These are phyloP conservation scores for Ceraclea dissimilis DNA, from an alignment of 2,888 invertebrate genomes.

Conservation along the genomic window DNA sequence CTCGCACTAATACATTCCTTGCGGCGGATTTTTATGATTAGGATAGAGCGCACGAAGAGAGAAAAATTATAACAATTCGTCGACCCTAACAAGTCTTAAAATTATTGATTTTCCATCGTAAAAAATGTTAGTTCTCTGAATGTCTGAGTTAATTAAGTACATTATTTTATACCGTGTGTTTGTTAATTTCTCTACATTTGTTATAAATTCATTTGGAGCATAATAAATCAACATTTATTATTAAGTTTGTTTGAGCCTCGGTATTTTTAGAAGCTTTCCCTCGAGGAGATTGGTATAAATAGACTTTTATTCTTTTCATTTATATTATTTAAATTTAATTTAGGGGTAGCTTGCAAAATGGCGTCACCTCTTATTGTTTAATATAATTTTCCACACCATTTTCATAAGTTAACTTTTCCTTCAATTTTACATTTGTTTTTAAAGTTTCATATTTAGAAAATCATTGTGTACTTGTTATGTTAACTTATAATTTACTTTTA, in stretches of 20 bases:
- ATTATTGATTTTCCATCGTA: slow-evolving; percentile 49
- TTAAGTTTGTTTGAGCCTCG: too few relatives aligned
- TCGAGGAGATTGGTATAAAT: not conserved
- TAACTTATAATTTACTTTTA: not conserved
- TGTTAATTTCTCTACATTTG: too few relatives aligned
- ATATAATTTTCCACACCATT: too few relatives aligned
- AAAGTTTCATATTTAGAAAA: slow-evolving; percentile 3
- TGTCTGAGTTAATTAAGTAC: slow-evolving; percentile 14
- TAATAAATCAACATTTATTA: not conserved
- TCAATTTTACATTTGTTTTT: not conserved
- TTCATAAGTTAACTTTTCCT: not conserved
- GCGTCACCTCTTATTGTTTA: slow-evolving; percentile 10
- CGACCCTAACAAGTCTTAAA: slow-evolving; percentile 30
- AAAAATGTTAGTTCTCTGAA: slow-evolving; percentile 31
- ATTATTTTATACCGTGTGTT: slow-evolving; percentile 5
- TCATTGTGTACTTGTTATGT: slow-evolving; percentile 1
- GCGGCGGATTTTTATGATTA: slow-evolving; percentile 14
- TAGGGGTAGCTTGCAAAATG: slow-evolving; percentile 18
- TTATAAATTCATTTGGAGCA: too few relatives aligned
- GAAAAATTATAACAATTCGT: slow-evolving; percentile 26
- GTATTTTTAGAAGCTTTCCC: slow-evolving; percentile 18
- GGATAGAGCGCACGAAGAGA: slow-evolving; percentile 16
- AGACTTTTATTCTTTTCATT: not conserved
- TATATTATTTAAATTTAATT: slow-evolving; percentile 7
- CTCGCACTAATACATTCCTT: slow-evolving; percentile 35